Base-by-base conservation (phyloP, 2,888 invertebrate genomes). In the Cephus pygmeus region DNA sequence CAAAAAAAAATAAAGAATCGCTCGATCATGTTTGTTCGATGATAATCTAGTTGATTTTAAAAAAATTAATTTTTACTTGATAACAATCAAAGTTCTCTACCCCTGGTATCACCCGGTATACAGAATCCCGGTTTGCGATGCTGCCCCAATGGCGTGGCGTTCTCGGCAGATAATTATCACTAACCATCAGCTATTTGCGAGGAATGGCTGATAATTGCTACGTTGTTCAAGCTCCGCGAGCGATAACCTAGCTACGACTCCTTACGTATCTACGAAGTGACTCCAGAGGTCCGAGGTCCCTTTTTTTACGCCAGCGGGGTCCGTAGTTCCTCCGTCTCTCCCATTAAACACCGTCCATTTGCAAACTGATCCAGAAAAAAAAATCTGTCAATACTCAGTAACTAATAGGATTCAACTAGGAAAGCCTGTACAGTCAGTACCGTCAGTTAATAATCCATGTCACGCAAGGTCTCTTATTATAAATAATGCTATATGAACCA, bases 151-250 rank as follows among this genome's bases (percentile, higher is more conserved):
- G 88, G 88, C 88, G 88, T 88, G 87, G 88, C 88, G 87, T 90
- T 89, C 90, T 86, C 87, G 87, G 89, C 87, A 90, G 90, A 91
- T 91, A 91, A 91, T 91, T 91, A 91, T 91, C 91, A 89, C 90
- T 91, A 91, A 91, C 91, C 91, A 91, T 91, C 91, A 89, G 91
- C 91, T 91, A 91, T 91, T 91, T 91, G 91, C 91, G 87, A 91
- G 91, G 91, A 91, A 91, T 90, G 91, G 91, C 89, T 91, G 90
- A 91, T 91, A 91, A 91, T 91, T 91, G 91, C 91, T 87, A 90
- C 89, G 90, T 90, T 90, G 89, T 90, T 90, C 86, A 87, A 86
- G 84, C 89, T 89, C 88, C 81, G 81, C 89, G 87, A 89, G 86
- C 90, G 89, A 90, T 90, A 91, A 90, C 89, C 90, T 86, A 85